Evolutionary conservation across 1,140 invertebrate species (phyloP).

Genomic region (Uloborus diversus): DNA sequence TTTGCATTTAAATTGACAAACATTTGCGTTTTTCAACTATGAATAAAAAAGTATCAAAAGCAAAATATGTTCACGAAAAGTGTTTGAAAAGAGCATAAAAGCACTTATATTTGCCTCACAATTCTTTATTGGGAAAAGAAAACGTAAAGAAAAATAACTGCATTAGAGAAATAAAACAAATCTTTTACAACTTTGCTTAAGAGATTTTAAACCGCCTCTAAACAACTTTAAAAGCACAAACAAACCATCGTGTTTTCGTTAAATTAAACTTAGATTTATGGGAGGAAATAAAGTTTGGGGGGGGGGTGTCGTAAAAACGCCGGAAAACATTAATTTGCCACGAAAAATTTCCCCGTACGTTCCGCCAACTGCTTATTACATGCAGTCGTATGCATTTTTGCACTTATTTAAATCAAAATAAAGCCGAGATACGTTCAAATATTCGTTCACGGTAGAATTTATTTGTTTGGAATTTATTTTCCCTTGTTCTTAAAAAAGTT

Average conservation of each 20-base stretch:
- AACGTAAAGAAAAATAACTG: not conserved
- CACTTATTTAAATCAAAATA: constrained; percentile 43
- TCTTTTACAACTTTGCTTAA: too few species aligned
- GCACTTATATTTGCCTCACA: too few species aligned
- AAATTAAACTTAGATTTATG: constrained; percentile 17
- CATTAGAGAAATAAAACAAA: constrained; percentile 24
- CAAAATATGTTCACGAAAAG: too few species aligned
- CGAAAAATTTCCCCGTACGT: not conserved
- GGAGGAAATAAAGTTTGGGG: not conserved
- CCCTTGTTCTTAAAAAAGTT: not conserved
- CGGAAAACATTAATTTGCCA: constrained; percentile 8
- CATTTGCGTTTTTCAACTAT: too few species aligned
- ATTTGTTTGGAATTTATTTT: constrained; percentile 32
- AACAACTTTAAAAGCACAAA: constrained; percentile 25
- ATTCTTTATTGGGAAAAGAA: not conserved
- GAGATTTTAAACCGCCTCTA: too few species aligned
- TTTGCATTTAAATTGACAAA: too few species aligned
- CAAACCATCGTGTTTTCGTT: constrained; percentile 8
- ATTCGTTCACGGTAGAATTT: constrained; percentile 10
- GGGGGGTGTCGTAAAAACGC: not conserved
- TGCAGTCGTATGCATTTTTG: not conserved
- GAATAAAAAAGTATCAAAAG: too few species aligned
- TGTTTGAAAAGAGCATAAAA: too few species aligned
- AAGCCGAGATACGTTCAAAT: constrained; percentile 33
- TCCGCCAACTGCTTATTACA: not conserved